Base-by-base conservation (phyloP, 2,797 vertebrate genomes). In the Pachyuromys duprasi region DNA sequence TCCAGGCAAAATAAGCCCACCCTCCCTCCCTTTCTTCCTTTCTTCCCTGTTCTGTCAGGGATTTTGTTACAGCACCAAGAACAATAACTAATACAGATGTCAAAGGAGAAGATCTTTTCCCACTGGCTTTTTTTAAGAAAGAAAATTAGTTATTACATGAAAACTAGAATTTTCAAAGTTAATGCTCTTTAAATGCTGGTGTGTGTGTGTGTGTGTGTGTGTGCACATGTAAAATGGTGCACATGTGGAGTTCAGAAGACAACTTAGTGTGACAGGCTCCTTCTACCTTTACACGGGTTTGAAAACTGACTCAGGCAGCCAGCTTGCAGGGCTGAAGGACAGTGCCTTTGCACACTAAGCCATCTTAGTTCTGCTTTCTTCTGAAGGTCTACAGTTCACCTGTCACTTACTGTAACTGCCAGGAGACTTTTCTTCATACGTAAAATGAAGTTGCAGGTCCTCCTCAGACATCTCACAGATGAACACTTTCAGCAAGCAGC, bases 401-500 rank as follows among this genome's bases (percentile, higher is more conserved):
- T 24, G 20, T 74, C 95, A 96, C 98, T 98, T 98, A 99, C 99
- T 99, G 0, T 99, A 99, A 76, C 98, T 98, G 97, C 99, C 99
- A 79, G 99, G 98, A 87, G 98, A 98, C 98, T 98, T 99, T 98
- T 99, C 99, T 98, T 99, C 99, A 0, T 99, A 99, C 87, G 98
- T 99, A 96, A 99, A 99, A 98, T 99, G 99, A 96, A 99, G 98
- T 18, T 99, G 99, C 97, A 99, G 98, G 95, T 99, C 99, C 42
- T 99, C 99, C 86, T 99, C 99, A 1, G 98, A 99, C 98, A 99
- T 99, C 96, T 98, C 99, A 96, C 99, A 98, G 98, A 99, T 99
- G 98, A 99, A 99, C 33, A 99, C 99, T 98, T 99, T 99, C 96
- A 99, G 98, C 97, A 99, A 98, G 98, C 99, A 99, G 98, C 99